These are phyloP conservation scores for Pipistrellus kuhlii DNA, from an alignment of 2,797 vertebrate genomes.

Conservation along the genomic window DNA sequence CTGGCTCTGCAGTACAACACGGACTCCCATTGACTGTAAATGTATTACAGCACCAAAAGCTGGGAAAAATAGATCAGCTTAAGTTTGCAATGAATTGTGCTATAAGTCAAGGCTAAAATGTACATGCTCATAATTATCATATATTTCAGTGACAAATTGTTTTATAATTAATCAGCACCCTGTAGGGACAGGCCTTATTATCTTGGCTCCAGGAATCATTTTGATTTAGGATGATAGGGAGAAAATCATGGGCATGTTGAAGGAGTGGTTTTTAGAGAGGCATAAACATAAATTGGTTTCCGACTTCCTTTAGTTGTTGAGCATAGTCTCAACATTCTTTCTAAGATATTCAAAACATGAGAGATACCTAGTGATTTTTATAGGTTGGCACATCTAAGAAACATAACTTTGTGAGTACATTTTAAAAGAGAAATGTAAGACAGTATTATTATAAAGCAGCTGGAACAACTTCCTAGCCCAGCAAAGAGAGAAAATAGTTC, in stretches of 20 bases:
- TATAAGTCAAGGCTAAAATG: background rate
- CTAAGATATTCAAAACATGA: slow-evolving; percentile 29
- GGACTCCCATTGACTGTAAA: background rate
- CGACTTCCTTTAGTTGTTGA: background rate
- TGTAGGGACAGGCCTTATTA: background rate
- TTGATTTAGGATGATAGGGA: slow-evolving; percentile 1
- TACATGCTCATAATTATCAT: background rate
- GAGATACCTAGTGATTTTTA: slow-evolving; percentile 8
- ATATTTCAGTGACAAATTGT: background rate
- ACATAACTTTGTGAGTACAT: background rate
- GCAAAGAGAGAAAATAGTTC: background rate
- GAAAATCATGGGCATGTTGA: background rate
- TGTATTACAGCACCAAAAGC: background rate
- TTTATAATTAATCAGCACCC: slow-evolving; percentile 31
- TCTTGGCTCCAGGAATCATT: slow-evolving; percentile 5
- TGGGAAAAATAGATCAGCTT: background rate
- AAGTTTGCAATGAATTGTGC: background rate
- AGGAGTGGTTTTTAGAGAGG: background rate
- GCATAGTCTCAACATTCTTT: background rate
- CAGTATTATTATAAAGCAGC: background rate
- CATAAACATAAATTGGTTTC: background rate
- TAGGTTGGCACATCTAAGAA: slow-evolving; percentile 1
- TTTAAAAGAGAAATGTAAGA: background rate
- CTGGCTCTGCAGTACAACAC: background rate
- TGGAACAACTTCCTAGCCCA: background rate